Evolutionary conservation across 1,140 invertebrate species (phyloP).

Genomic region (Marisa cornuarietis): DNA sequence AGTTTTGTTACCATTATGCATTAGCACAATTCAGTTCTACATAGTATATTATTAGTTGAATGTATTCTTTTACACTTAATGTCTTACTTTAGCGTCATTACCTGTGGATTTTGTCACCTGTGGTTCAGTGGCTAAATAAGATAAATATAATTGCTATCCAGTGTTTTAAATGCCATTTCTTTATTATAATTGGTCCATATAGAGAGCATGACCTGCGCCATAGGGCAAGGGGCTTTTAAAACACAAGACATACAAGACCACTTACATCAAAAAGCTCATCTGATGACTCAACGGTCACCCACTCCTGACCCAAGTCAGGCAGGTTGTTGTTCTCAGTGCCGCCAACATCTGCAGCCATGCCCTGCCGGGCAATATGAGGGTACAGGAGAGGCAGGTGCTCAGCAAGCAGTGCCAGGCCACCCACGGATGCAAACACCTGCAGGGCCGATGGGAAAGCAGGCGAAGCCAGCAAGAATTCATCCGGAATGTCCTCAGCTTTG

Average conservation of each 20-base stretch:
- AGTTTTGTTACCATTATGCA: too few relatives aligned
- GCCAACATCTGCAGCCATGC: conserved; percentile 44
- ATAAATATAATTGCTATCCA: too few relatives aligned
- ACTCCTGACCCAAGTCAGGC: conserved; percentile 71
- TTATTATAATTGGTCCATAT: too few relatives aligned
- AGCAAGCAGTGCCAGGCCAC: conserved; percentile 87
- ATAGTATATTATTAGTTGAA: too few relatives aligned
- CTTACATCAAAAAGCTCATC: conserved; percentile 77
- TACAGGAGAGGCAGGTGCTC: conserved; percentile 86
- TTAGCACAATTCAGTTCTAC: too few relatives aligned
- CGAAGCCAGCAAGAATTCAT: conserved; percentile 45
- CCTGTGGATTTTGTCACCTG: too few relatives aligned
- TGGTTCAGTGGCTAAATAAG: too few relatives aligned
- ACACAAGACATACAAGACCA: neutral
- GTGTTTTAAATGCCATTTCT: too few relatives aligned
- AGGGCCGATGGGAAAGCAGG: conserved; percentile 74
- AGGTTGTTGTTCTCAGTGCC: conserved; percentile 39
- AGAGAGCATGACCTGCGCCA: too few relatives aligned
- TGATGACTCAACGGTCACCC: conserved; percentile 80
- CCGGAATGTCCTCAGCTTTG: conserved; percentile 43
- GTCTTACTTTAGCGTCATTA: too few relatives aligned
- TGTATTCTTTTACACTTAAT: too few relatives aligned
- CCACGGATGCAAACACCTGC: conserved; percentile 84
- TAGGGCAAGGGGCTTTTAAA: too few relatives aligned
- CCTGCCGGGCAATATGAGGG: conserved; percentile 74